phyloP scores from a whole-genome alignment of 1,140 invertebrate genomes.

The Temnothorax nylanderi region DNA sequence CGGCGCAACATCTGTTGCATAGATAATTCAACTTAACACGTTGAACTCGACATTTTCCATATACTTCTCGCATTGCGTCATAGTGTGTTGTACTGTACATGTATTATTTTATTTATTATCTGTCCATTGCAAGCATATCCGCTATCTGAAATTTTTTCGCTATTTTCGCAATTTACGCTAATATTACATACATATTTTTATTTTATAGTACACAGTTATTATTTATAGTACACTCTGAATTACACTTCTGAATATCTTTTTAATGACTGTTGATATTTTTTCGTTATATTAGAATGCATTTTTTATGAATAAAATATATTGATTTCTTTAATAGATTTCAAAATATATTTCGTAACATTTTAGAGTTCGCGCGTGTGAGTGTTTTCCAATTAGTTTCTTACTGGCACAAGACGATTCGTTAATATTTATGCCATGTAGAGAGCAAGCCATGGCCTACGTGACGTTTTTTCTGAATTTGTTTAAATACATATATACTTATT shows the following conservation, averaged over 20 bases:
- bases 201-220: no score
- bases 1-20: constrained; percentile 32
- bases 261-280: background rate
- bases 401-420: background rate
- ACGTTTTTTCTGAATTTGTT: constrained; percentile 46
- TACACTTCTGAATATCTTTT: background rate
- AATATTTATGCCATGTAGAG: constrained; percentile 21
- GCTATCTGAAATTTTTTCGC: background rate
- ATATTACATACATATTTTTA: background rate
- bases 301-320: background rate
- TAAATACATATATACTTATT: constrained; percentile 5
- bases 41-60: background rate
- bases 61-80: background rate
- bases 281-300: background rate
- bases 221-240: background rate
- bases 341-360: background rate
- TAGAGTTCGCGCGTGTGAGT: background rate
- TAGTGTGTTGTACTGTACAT: background rate
- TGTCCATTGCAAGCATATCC: background rate
- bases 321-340: background rate
- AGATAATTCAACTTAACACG: constrained; percentile 33
- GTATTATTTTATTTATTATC: background rate
- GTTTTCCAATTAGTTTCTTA: background rate
- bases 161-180: background rate
- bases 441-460: constrained; percentile 14